Percentiles rank a stretch among this genome's conserved stretches.
Evolutionary conservation across 2,113 vertebrate species (phyloP).

Genomic region (Mixornis gularis): DNA sequence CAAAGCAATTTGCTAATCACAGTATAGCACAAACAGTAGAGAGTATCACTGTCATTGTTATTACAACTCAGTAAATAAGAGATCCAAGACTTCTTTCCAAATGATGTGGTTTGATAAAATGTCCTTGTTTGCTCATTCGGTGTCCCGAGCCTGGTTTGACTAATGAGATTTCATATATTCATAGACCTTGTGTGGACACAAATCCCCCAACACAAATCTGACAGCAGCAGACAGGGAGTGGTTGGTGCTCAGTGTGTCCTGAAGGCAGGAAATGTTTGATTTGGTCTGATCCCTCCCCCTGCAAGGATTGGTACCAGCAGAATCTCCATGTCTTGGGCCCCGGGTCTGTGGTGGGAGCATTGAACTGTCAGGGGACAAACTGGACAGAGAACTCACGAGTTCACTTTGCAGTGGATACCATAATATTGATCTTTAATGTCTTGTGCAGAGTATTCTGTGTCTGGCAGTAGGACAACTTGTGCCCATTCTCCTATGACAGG

Average conservation of each 20-base stretch:
- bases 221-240: background rate
- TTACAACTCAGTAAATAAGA: background rate
- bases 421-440: background rate
- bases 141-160: background rate
- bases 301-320: background rate
- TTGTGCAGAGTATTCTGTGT: background rate
- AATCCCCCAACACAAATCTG: no score
- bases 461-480: background rate
- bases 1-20: background rate
- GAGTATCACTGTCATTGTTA: background rate
- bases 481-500: background rate
- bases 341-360: no score
- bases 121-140: background rate
- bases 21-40: background rate
- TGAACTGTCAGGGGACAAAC: background rate
- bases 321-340: background rate
- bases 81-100: background rate
- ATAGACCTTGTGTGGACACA: background rate
- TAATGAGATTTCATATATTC: background rate
- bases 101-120: background rate
- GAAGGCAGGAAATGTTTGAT: background rate
- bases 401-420: background rate
- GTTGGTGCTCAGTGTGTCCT: background rate
- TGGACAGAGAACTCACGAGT: background rate
- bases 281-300: fast-evolving